Percentiles rank a stretch among this genome's conserved stretches.
These are phyloP conservation scores for Pseudochirops cupreus DNA, from an alignment of 2,797 vertebrate species.

Conservation along the genomic window DNA sequence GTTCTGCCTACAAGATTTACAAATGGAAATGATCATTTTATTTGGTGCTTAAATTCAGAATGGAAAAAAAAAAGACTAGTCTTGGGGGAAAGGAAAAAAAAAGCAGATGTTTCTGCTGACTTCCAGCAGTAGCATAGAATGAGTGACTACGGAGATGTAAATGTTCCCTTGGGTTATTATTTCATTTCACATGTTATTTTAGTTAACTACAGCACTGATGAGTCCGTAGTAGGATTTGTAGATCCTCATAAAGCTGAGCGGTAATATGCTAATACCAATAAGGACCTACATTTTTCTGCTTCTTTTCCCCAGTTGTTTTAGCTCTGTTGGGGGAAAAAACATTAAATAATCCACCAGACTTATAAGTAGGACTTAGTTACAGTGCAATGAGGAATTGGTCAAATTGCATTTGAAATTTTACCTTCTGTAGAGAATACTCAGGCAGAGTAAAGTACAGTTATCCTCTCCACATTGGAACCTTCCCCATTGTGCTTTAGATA, in stretches of 20 bases:
- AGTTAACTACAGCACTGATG: not conserved
- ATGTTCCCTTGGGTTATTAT: not conserved
- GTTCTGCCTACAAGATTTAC: not conserved
- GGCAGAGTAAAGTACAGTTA: slow-evolving; percentile 25
- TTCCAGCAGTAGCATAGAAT: not conserved
- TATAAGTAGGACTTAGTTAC: slow-evolving; percentile 41
- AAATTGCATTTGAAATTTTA: not conserved
- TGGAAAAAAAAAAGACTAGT: not conserved
- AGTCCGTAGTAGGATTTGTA: not conserved
- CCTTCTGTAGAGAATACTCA: slow-evolving; percentile 31
- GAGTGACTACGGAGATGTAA: not conserved
- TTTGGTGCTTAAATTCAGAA: not conserved
- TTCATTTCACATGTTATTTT: not conserved
- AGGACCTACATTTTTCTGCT: not conserved
- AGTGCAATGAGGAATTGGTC: not conserved
- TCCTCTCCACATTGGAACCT: not conserved
- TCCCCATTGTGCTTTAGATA: not conserved
- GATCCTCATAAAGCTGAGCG: not conserved
- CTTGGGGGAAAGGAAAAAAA: not conserved
- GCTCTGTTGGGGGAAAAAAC: not conserved
- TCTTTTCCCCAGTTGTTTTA: not conserved
- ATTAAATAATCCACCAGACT: not conserved
- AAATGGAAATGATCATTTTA: not conserved
- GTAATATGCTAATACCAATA: not conserved
- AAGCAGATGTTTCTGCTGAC: not conserved